phyloP scores from a whole-genome alignment of 2,113 vertebrate genomes.

The Onychostoma macrolepis region DNA sequence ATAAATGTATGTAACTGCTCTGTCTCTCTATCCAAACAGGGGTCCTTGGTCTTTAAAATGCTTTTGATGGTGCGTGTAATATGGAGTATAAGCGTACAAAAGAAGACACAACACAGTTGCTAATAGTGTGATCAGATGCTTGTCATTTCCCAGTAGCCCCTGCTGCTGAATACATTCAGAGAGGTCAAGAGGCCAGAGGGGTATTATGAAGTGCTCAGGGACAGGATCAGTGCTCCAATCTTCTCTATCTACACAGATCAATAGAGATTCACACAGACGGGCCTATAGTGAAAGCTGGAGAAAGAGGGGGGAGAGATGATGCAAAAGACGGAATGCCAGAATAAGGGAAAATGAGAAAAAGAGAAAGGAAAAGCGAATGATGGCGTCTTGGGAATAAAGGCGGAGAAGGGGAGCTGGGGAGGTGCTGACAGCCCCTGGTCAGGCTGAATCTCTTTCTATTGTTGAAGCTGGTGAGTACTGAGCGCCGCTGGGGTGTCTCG shows the following conservation, averaged over 20 bases:
- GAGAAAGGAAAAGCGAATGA: slow-evolving; percentile 23
- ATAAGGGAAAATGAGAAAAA: slow-evolving; percentile 27
- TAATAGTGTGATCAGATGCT: slow-evolving; percentile 11
- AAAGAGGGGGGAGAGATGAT: neutral
- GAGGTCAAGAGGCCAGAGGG: slow-evolving; percentile 54
- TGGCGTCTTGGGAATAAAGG: slow-evolving; percentile 24
- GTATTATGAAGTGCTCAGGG: slow-evolving; percentile 49
- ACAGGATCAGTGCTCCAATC: neutral
- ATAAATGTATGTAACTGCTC: neutral
- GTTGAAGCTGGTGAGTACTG: neutral
- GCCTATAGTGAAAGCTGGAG: slow-evolving; percentile 54
- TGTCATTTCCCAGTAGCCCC: slow-evolving; percentile 3
- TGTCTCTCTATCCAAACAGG: neutral
- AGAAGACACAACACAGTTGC: neutral
- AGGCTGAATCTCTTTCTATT: slow-evolving; percentile 34
- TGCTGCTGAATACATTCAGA: slow-evolving; percentile 51
- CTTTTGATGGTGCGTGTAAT: neutral
- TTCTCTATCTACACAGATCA: slow-evolving; percentile 58
- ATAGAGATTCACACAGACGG: slow-evolving; percentile 55
- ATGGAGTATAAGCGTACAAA: slow-evolving; percentile 6
- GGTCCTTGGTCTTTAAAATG: neutral
- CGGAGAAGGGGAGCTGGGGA: slow-evolving; percentile 34
- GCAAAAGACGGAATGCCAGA: neutral
- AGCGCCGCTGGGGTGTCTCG: neutral
- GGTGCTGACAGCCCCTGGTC: slow-evolving; percentile 53